phyloP scores from a whole-genome alignment of 1,140 invertebrate species.

The Drosophila lacertosa region DNA sequence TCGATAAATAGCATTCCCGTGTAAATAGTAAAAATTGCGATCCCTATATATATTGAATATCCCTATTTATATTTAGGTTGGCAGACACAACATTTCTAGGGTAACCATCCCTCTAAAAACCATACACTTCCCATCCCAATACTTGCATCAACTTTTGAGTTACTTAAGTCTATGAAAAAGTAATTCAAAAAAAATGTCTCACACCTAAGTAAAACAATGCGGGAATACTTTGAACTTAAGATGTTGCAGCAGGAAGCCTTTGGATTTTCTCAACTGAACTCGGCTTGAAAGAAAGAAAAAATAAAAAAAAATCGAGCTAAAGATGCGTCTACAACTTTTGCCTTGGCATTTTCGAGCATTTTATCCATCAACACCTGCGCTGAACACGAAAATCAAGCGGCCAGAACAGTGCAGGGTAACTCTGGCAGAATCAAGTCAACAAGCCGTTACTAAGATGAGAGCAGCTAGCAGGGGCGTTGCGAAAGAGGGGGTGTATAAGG shows the following conservation, averaged over 20 bases:
- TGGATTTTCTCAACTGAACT: constrained; percentile 10
- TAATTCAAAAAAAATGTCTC: background rate
- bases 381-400: constrained; percentile 23
- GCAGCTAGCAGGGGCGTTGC: background rate
- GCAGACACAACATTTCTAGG: too few species aligned
- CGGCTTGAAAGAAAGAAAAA: background rate
- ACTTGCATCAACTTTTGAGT: too few species aligned
- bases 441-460: constrained; percentile 53
- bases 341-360: constrained; percentile 37
- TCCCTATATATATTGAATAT: too few species aligned
- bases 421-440: constrained; percentile 51
- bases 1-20: too few species aligned
- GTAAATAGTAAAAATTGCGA: too few species aligned
- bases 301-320: too few species aligned
- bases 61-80: too few species aligned
- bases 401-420: constrained; percentile 15
- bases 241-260: constrained; percentile 26
- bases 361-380: constrained; percentile 73
- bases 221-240: constrained; percentile 18
- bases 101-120: too few species aligned
- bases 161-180: background rate
- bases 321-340: constrained; percentile 11
- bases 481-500: background rate
- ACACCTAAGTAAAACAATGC: constrained; percentile 7
- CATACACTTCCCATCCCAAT: too few species aligned